Evolutionary conservation across 2,113 vertebrate genomes (phyloP).

Genomic region (Toxotes jaculatrix): DNA sequence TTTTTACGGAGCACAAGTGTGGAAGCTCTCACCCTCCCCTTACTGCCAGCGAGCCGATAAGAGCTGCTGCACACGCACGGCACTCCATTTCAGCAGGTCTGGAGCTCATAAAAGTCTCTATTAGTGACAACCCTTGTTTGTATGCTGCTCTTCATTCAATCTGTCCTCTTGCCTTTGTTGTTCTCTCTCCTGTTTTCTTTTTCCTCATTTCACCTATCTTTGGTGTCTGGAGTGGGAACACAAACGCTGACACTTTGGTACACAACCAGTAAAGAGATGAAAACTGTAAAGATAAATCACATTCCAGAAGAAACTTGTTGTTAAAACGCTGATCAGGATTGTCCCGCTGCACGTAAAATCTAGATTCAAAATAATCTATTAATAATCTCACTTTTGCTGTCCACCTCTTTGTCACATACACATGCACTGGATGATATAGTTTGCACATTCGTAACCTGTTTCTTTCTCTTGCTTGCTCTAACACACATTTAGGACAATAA

Average conservation of each 20-base stretch:
- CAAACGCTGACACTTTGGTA: slow-evolving; percentile 42
- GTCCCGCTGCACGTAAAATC: not conserved
- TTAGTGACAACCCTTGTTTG: slow-evolving; percentile 91
- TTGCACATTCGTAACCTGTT: not conserved
- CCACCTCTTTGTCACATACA: not conserved
- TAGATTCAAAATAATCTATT: not conserved
- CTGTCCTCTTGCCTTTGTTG: slow-evolving; percentile 66
- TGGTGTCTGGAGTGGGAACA: slow-evolving; percentile 55
- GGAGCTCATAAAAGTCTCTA: slow-evolving; percentile 92
- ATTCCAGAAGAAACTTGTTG: slow-evolving; percentile 26
- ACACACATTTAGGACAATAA: not conserved
- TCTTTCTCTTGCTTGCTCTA: not conserved
- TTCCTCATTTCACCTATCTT: slow-evolving; percentile 42
- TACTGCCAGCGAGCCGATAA: slow-evolving; percentile 89
- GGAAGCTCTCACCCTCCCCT: slow-evolving; percentile 79
- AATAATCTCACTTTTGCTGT: not conserved
- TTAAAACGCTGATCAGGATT: not conserved
- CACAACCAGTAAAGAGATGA: slow-evolving; percentile 32
- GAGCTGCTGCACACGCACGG: slow-evolving; percentile 82
- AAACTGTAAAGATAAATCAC: slow-evolving; percentile 45
- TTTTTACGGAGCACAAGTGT: slow-evolving; percentile 88
- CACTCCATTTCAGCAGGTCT: slow-evolving; percentile 85
- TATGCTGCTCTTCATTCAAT: slow-evolving; percentile 82
- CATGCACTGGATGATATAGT: not conserved
- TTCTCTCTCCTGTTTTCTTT: slow-evolving; percentile 36